phyloP scores from a whole-genome alignment of 2,888 invertebrate genomes.

The Gymnocheta viridis region DNA sequence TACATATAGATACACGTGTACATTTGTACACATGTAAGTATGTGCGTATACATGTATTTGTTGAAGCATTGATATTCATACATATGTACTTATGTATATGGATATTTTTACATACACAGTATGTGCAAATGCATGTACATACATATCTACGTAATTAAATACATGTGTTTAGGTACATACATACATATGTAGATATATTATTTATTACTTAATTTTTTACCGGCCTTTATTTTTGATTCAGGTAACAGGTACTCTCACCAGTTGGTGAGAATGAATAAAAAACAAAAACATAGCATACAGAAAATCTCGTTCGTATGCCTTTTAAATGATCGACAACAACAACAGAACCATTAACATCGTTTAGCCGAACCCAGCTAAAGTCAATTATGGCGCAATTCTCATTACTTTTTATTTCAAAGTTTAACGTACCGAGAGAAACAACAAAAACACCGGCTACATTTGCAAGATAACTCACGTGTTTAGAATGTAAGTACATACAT shows the following conservation, averaged over 20 bases:
- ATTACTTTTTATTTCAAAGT: conserved; percentile 18
- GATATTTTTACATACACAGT: neutral
- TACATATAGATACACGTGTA: neutral
- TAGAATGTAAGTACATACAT: neutral
- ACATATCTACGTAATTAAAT: neutral
- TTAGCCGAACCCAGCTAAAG: neutral
- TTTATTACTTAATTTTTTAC: neutral
- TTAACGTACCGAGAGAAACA: neutral
- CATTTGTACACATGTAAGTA: no score
- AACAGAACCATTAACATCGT: conserved; percentile 3
- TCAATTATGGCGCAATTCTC: conserved; percentile 53
- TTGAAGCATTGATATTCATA: neutral
- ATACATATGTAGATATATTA: neutral
- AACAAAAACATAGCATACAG: neutral
- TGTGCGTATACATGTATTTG: neutral
- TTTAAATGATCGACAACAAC: conserved; percentile 11
- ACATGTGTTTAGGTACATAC: neutral
- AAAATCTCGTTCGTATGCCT: neutral
- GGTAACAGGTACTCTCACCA: neutral
- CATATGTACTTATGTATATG: neutral
- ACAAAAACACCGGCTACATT: conserved; percentile 38
- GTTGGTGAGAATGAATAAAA: neutral
- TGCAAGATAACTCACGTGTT: conserved; percentile 44
- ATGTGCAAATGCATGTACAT: neutral
- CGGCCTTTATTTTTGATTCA: neutral